Evolutionary conservation across 1,140 invertebrate species (phyloP), one percentile per base, ranked within the genome.

Genomic region (Paraescarpia echinospica): DNA sequence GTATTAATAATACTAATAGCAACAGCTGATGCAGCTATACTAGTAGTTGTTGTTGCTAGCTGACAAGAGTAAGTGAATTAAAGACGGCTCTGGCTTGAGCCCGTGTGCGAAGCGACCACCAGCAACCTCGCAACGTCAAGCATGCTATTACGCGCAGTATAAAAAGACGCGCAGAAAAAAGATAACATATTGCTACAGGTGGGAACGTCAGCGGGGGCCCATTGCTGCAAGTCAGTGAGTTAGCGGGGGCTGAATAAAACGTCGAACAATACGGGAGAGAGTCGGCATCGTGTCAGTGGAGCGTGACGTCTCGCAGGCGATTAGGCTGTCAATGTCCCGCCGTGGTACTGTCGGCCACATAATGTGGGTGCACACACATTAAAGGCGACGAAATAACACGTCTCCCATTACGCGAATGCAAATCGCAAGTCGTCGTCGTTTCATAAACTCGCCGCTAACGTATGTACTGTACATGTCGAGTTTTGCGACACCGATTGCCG

Each of bases 161-260:
- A 77, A 77, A 77, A 77, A 77, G 59, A 77, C 59, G 27, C 59
- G 27, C 59, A 77, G 14, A 77, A 77, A 77, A 77, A 77, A 18
- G 59, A 77, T 77, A 77, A 77, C 59, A 77, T 77, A 77, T 77
- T 77, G 59, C 59, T 77, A 77, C 59, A 77, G 59, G 59, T 77
- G 59, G 14, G 59, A 2, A 77, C 59, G 27, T 18, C 59, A 77
- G 59, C 59, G 59, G 59, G 59, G 22, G 59, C 22, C 27, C 1
- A 27, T 22, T 31, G 14, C 59, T 18, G 59, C 59, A 18, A 77
- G 59, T 77, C 59, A 27, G 2, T 14, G 59, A 27, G 12, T 4
- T 18, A 77, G 27, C 59, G 59, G 27, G 59, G 2, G 59, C 59
- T 77, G 59, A 12, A 77, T 77, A 27, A 77, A 77, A 77, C 27